A percentile compares a stretch with the other conserved stretches of the same genome.
Evolutionary conservation across 2,797 vertebrate genomes (phyloP).

Genomic region (Buceros bicornis): DNA sequence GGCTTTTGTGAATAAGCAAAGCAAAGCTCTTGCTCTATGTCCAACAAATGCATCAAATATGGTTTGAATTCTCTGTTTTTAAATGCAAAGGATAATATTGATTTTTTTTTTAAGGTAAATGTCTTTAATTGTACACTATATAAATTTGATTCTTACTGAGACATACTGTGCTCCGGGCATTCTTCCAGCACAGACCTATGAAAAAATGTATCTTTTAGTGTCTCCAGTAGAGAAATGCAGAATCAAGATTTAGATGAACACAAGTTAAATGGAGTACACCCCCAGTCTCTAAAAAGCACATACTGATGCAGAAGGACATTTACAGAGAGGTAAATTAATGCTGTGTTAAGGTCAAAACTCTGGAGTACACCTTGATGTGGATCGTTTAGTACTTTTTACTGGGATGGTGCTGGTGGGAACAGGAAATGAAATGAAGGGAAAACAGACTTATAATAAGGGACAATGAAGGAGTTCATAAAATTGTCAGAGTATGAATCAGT

Average conservation of each 20-base stretch:
- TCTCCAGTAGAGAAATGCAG: not conserved
- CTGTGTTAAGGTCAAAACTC: not conserved
- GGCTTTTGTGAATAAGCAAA: slow-evolving; percentile 54
- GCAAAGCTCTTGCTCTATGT: not conserved
- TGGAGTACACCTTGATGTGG: not conserved
- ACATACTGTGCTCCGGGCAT: slow-evolving; percentile 39
- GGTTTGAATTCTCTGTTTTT: slow-evolving; percentile 57
- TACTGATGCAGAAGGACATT: not conserved
- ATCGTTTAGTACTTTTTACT: not conserved
- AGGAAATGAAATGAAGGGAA: not conserved
- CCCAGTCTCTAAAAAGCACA: not conserved
- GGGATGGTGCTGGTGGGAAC: not conserved
- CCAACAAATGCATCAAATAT: slow-evolving; percentile 42
- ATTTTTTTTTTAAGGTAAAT: slow-evolving; percentile 70
- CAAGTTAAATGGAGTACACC: not conserved
- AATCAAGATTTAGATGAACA: not conserved
- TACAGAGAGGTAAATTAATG: not conserved
- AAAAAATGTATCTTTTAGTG: slow-evolving; percentile 25
- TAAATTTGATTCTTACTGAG: not conserved
- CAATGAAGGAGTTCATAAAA: not conserved
- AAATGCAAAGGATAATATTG: slow-evolving; percentile 70
- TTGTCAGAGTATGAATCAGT: not conserved
- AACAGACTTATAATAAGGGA: not conserved
- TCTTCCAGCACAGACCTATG: slow-evolving; percentile 41
- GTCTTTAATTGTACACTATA: slow-evolving; percentile 25